Evolutionary conservation across 92 coral and sea anemone species (phyloP), one percentile per base, ranked within the genome.

Genomic region (Meandrina meandrites): DNA sequence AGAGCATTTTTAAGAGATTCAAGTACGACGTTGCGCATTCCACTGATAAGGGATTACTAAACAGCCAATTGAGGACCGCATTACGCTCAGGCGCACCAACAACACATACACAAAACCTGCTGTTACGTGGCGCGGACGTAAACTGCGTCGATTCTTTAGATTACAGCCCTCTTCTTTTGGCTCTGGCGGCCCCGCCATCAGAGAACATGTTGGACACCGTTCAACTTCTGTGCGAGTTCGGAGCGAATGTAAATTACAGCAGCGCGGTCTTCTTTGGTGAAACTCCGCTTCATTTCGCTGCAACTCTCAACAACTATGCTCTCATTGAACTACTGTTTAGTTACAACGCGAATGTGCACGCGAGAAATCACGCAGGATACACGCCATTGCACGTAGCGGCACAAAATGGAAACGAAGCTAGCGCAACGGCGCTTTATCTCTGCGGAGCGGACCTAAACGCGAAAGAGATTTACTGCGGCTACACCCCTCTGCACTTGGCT

Each of bases 401-500:
- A 0, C 82, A 81, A 77, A 87, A 78, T 31, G 96, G 96, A 8
- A 90, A 93, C 89, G 64, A 89, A 48, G 98, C 90, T 34, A 82
- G 88, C 24, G 92, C 88, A 16, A 88, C 90, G 36, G 57, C 91
- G 56, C 91, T 96, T 54, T 94, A 90, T 83, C 88, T 96, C 14
- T 75, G 89, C 66, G 98, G 98, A 35, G 98, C 94, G 18, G 93
- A 91, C 78, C 79, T 92, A 27, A 76, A 96, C 90, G 79, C 91
- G 8, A 81, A 78, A 28, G 98, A 96, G 78, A 81, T 70, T 80
- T 96, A 96, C 85, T 94, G 97, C 68, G 94, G 94, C 14, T 93
- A 91, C 79, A 90, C 98, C 12, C 95, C 98, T 4, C 78, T 96
- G n/a, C 98, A 96, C 86, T 87, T 92, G 45, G 98, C 98, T 7